Percentiles rank a stretch among this genome's conserved stretches.
Evolutionary conservation across 2,797 vertebrate genomes (phyloP).

Genomic region (Lepilemur ruficaudatus): DNA sequence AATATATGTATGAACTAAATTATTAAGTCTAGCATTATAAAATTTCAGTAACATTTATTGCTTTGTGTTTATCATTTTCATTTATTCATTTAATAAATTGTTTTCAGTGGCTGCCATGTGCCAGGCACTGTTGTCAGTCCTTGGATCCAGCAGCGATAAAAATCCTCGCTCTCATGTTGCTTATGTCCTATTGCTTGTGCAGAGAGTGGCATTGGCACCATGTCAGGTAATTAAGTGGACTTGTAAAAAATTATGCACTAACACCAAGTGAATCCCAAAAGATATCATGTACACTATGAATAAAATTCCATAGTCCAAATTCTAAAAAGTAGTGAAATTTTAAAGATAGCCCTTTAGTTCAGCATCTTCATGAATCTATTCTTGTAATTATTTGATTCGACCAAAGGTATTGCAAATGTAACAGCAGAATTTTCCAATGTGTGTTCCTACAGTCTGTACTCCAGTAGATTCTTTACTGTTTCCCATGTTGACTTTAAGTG

Average conservation of each 20-base stretch:
- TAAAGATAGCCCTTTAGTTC: not conserved
- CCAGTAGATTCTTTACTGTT: not conserved
- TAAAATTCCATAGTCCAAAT: not conserved
- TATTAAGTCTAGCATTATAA: not conserved
- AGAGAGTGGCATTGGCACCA: not conserved
- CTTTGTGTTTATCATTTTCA: not conserved
- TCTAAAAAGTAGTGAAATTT: not conserved
- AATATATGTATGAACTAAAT: not conserved
- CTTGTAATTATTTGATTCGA: not conserved
- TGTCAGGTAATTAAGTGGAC: not conserved
- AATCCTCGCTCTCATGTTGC: not conserved
- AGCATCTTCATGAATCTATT: not conserved
- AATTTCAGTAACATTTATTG: not conserved
- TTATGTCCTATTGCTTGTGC: not conserved
- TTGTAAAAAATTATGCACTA: not conserved
- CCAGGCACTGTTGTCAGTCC: not conserved
- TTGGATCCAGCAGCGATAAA: not conserved
- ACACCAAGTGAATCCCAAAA: not conserved
- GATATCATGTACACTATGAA: not conserved
- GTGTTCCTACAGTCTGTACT: not conserved
- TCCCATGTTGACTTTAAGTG: not conserved
- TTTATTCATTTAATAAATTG: not conserved
- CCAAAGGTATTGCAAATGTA: not conserved
- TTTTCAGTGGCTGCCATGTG: not conserved
- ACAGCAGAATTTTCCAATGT: not conserved